Conservation (phyloP, 2,888 invertebrate species). For the Andrena fulva region DNA sequence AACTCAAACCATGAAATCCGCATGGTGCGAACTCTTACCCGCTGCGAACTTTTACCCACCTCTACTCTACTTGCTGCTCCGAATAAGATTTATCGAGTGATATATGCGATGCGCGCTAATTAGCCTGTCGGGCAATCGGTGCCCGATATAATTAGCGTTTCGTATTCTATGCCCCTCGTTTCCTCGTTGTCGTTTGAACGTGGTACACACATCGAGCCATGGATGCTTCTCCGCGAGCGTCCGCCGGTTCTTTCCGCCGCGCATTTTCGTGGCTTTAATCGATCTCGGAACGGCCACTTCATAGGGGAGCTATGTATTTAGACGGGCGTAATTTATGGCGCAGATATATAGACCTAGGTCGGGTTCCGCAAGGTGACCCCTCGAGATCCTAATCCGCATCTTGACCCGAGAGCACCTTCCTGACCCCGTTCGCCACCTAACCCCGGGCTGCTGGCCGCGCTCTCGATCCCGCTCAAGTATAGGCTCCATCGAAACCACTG, state of each 20-base stretch:
- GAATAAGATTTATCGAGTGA: conserved; percentile 5
- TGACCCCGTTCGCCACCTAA: conserved; percentile 42
- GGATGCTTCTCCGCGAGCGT: not conserved
- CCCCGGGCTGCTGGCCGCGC: conserved; percentile 18
- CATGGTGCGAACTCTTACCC: too few relatives aligned
- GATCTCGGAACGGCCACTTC: conserved; percentile 16
- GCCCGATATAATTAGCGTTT: conserved; percentile 13
- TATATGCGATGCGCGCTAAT: not conserved
- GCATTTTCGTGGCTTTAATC: conserved; percentile 1
- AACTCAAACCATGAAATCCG: too few relatives aligned
- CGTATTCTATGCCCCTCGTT: not conserved
- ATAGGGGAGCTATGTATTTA: conserved; percentile 39
- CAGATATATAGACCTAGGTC: conserved; percentile 31
- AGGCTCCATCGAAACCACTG: conserved; percentile 38
- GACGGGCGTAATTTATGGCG: conserved; percentile 54
- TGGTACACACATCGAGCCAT: not conserved
- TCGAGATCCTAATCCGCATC: conserved; percentile 60
- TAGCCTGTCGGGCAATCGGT: not conserved
- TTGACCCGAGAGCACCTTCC: conserved; percentile 58
- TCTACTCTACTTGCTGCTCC: not conserved
- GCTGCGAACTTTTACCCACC: too few relatives aligned
- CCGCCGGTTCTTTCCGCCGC: not conserved
- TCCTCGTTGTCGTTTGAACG: not conserved
- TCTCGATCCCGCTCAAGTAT: conserved; percentile 36
- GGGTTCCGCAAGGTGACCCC: conserved; percentile 55